These are phyloP conservation scores for Gambusia affinis DNA, from an alignment of 2,113 vertebrate species.

Conservation along the genomic window DNA sequence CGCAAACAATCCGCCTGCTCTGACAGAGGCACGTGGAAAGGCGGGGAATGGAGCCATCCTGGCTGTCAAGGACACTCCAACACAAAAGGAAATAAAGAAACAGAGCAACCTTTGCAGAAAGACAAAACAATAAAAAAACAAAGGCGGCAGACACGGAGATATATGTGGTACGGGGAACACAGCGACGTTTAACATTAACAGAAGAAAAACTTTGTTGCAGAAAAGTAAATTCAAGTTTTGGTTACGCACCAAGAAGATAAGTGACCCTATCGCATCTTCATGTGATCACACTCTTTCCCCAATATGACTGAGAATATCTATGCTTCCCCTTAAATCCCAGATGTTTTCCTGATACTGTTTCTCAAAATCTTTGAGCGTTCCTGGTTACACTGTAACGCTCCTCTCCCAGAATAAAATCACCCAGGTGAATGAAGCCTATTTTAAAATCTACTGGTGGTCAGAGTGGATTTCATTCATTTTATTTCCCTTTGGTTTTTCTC, in stretches of 20 bases:
- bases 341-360: slow-evolving; percentile 10
- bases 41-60: slow-evolving; percentile 4
- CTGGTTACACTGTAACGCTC: slow-evolving; percentile 26
- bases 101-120: too few relatives aligned
- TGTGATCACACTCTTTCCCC: background rate
- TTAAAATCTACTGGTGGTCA: slow-evolving; percentile 19
- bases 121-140: background rate
- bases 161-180: too few relatives aligned
- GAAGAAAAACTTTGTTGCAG: too few relatives aligned
- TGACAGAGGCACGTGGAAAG: slow-evolving; percentile 14
- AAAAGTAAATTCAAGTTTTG: too few relatives aligned
- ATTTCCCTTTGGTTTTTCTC: background rate
- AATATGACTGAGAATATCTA: background rate
- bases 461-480: background rate
- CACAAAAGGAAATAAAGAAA: slow-evolving; percentile 2
- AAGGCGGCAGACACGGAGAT: slow-evolving; percentile 6
- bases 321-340: background rate
- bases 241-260: too few relatives aligned
- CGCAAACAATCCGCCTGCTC: slow-evolving; percentile 54
- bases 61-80: slow-evolving; percentile 42
- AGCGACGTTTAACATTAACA: too few relatives aligned
- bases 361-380: slow-evolving; percentile 11
- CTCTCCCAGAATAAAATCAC: slow-evolving; percentile 40
- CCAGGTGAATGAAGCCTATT: slow-evolving; percentile 23
- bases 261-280: too few relatives aligned